Evolutionary conservation across 1,140 invertebrate genomes (phyloP), one percentile per base, ranked within the genome.

Genomic region (Tetramorium alpestre): DNA sequence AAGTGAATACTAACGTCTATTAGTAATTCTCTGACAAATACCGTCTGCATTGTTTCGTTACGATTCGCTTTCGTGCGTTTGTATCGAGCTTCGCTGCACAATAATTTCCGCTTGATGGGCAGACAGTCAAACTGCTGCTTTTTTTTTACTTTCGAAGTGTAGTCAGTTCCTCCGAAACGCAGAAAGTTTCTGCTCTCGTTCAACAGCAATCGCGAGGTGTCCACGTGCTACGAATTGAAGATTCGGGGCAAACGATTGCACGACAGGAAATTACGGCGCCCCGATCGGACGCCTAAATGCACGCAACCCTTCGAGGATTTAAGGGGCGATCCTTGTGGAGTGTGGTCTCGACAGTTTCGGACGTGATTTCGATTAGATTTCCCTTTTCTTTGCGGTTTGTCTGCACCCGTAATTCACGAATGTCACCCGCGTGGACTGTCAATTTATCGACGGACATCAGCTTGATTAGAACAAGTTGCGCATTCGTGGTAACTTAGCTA

Each of bases 291-390:
- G 67, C 78, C 90, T 86, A 85, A 89, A 75, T 65, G 82, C 90
- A 91, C 90, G 90, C 90, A 91, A 91, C 90, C 90, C 90, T 90
- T 88, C 67, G 82, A 85, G 82, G 51, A 73, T 87, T 69, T 91
- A 90, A 90, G 88, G 87, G 89, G 82, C 67, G 86, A 86, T 90
- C 90, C 76, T 90, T 89, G 90, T 56, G 33, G 77, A 88, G 86
- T 65, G 82, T 91, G 90, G 90, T 91, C 88, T 85, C 86, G 90
- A 91, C 90, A 91, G 90, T 91, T 91, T 91, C 86, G 90, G 90
- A 91, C 90, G 80, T 76, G 84, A 87, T 60, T 60, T 28, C 90
- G 90, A 91, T 91, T 91, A 87, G 86, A 91, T 91, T 69, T 91
- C 81, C 64, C 88, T 88, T 85, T 89, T 91, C 87, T 82, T 90